Conservation (phyloP, 2,888 invertebrate species). For the Mimumesa dahlbomi region DNA sequence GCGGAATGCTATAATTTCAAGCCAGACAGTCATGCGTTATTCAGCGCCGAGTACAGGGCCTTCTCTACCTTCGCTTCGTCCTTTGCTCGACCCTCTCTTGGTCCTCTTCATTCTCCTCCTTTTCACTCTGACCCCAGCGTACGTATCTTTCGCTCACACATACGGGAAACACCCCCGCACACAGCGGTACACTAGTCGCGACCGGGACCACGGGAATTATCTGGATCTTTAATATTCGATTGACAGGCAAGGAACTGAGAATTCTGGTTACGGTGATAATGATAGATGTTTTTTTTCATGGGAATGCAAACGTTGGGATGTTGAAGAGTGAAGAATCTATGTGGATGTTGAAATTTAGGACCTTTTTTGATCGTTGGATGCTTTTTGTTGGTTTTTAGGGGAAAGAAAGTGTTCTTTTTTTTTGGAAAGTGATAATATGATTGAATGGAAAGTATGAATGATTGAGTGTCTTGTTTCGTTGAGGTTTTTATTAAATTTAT, state of each 20-base stretch:
- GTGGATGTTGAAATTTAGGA: not conserved
- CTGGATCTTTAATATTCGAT: not conserved
- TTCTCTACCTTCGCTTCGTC: slow-evolving; percentile 44
- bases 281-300: not conserved
- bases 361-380: not conserved
- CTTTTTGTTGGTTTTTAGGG: not conserved
- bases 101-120: slow-evolving; percentile 16
- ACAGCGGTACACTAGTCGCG: not conserved
- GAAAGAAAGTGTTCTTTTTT: too few species aligned
- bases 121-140: slow-evolving; percentile 51
- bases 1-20: slow-evolving; percentile 75
- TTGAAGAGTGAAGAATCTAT: not conserved
- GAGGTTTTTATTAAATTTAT: too few species aligned
- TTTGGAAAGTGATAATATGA: too few species aligned
- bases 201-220: not conserved
- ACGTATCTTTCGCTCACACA: not conserved
- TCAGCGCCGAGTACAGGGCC: slow-evolving; percentile 64
- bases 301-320: not conserved
- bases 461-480: too few species aligned
- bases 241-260: too few species aligned
- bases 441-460: too few species aligned
- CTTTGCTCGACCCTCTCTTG: slow-evolving; percentile 24
- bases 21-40: slow-evolving; percentile 79
- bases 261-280: not conserved
- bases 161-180: not conserved